Percentiles rank a stretch among this genome's conserved stretches.
Conservation (phyloP, 2,888 invertebrate species). For the Auanema sp. region DNA sequence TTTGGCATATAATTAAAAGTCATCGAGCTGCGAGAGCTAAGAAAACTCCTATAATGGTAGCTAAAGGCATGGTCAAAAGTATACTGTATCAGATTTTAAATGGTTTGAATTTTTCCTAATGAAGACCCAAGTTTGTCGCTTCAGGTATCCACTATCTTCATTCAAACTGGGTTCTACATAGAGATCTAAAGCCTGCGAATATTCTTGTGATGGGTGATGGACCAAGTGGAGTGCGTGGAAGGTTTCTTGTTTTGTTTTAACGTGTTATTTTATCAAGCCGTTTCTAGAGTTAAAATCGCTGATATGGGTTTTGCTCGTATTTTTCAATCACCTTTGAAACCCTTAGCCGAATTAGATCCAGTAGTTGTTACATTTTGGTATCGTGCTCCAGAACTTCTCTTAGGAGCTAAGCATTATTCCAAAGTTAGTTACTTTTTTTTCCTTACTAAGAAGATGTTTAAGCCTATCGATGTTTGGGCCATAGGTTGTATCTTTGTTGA, state of each 20-base stretch:
- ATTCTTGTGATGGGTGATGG: conserved; percentile 99
- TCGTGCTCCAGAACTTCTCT: conserved; percentile 82
- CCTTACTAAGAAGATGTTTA: background rate
- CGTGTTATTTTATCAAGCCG: background rate
- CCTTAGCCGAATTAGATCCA: conserved; percentile 94
- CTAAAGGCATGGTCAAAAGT: conserved; percentile 83
- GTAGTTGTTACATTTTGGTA: conserved; percentile 99
- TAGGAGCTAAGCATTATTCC: conserved; percentile 66
- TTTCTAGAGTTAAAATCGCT: conserved; percentile 69
- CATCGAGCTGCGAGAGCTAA: conserved; percentile 77
- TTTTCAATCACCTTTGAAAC: conserved; percentile 95
- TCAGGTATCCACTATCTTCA: conserved; percentile 88
- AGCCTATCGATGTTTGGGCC: conserved; percentile 65
- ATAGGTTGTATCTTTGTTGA: conserved; percentile 91
- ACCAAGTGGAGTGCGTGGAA: conserved; percentile 78
- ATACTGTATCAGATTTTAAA: conserved; percentile 94
- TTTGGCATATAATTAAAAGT: conserved; percentile 99
- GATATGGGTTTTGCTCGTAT: conserved; percentile 99
- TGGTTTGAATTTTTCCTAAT: conserved; percentile 68
- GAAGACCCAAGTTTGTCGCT: background rate
- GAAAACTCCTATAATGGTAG: conserved; percentile 79
- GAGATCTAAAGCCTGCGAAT: conserved; percentile 84
- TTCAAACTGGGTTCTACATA: conserved; percentile 96
- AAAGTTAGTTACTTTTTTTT: conserved; percentile 38
- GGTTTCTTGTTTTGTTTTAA: conserved; percentile 64